Percentiles rank a stretch among this genome's conserved stretches.
phyloP scores from a whole-genome alignment of 2,113 vertebrate genomes.

The Brevimyrus niger region DNA sequence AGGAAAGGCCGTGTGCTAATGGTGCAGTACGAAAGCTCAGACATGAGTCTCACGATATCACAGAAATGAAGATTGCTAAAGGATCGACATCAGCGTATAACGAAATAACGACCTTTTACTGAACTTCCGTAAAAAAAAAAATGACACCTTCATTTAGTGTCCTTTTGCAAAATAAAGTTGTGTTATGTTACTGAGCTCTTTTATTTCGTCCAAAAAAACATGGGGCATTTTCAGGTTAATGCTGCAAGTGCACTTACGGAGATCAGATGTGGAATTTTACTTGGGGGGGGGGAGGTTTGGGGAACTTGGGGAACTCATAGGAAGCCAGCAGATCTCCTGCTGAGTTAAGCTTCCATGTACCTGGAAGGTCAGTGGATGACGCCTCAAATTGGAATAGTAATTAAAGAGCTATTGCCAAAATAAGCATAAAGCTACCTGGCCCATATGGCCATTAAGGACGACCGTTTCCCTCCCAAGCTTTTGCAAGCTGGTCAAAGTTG shows the following conservation, averaged over 20 bases:
- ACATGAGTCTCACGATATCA: neutral
- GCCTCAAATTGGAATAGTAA: neutral
- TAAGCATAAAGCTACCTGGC: neutral
- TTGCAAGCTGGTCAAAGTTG: neutral
- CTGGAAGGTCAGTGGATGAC: neutral
- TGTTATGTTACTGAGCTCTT: neutral
- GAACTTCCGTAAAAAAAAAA: neutral
- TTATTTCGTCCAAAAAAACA: neutral
- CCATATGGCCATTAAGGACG: neutral
- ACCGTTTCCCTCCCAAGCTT: neutral
- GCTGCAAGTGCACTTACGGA: neutral
- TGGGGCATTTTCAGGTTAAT: neutral
- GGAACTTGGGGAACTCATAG: neutral
- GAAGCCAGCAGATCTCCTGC: neutral
- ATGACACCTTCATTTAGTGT: neutral
- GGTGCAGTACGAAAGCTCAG: neutral
- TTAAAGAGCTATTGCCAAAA: neutral
- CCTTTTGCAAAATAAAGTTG: neutral
- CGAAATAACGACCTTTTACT: neutral
- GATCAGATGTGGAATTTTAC: neutral
- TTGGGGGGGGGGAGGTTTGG: neutral
- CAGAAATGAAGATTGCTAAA: neutral
- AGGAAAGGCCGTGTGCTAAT: slow-evolving; percentile 6
- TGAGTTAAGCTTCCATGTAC: neutral
- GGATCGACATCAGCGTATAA: neutral